Percentiles rank a stretch among this genome's conserved stretches.
Conservation (phyloP, 1,140 invertebrate genomes). For the Drosophila sp. region DNA sequence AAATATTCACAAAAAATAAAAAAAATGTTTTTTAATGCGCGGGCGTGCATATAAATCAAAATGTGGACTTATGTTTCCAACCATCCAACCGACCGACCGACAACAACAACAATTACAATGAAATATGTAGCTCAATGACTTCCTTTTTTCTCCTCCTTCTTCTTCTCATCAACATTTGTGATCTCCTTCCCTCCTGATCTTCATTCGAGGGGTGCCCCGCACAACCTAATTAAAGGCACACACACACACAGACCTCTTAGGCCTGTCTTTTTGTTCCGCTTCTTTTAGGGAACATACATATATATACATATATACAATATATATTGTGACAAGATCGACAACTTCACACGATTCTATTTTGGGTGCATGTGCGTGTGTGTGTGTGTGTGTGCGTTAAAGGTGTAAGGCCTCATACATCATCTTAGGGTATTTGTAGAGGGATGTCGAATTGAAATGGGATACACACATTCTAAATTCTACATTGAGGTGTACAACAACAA, state of each 20-base stretch:
- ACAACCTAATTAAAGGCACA: conserved; percentile 35
- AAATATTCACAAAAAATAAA: conserved; percentile 16
- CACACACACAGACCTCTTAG: conserved; percentile 6
- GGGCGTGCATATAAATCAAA: conserved; percentile 82
- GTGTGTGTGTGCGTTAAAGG: conserved; percentile 17
- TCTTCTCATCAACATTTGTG: neutral
- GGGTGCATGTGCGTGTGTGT: neutral
- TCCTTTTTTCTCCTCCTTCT: conserved; percentile 34
- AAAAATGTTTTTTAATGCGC: conserved; percentile 49
- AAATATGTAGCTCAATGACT: conserved; percentile 58
- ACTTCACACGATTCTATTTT: conserved; percentile 50
- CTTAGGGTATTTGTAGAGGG: neutral
- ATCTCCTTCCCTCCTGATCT: neutral
- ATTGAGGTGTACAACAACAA: neutral
- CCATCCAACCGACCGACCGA: neutral
- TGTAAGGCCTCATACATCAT: conserved; percentile 20
- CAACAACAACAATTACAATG: conserved; percentile 44
- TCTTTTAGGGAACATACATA: neutral
- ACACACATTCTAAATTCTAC: neutral
- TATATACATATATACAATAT: neutral
- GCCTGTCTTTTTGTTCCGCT: conserved; percentile 9
- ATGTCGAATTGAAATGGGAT: conserved; percentile 17
- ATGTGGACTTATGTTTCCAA: conserved; percentile 67
- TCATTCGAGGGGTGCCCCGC: conserved; percentile 26
- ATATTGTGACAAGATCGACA: conserved; percentile 41